Evolutionary conservation across 2,113 vertebrate species (phyloP).

Genomic region (Thamnophis sirtalis): DNA sequence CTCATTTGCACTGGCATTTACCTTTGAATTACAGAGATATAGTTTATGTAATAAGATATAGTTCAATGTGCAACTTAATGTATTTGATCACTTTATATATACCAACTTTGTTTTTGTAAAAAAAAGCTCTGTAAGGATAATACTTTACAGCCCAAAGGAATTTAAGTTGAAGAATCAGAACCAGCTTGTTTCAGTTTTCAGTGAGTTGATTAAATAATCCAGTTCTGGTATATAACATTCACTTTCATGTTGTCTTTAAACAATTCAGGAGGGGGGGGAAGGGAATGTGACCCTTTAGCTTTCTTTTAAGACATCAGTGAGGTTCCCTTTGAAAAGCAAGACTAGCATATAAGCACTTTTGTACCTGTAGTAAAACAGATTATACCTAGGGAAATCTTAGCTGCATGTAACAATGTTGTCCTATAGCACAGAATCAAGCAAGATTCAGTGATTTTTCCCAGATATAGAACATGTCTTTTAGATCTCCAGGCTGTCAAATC

Average conservation of each 20-base stretch:
- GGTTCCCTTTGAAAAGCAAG: conserved; percentile 15
- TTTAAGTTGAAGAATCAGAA: background rate
- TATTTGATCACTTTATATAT: background rate
- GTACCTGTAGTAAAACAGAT: background rate
- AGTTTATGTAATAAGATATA: conserved; percentile 16
- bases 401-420: background rate
- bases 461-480: background rate
- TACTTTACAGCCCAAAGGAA: background rate
- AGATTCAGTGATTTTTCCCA: background rate
- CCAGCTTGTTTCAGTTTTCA: background rate
- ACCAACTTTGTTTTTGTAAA: background rate
- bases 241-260: conserved; percentile 6
- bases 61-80: background rate
- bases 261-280: background rate
- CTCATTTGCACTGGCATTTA: conserved; percentile 19
- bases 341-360: background rate
- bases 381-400: background rate
- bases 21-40: background rate
- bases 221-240: conserved; percentile 2
- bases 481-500: background rate
- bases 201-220: background rate
- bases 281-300: background rate
- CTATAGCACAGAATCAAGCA: background rate
- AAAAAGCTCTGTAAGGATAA: background rate
- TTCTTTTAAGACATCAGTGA: conserved; percentile 8